Conservation (phyloP, 2,888 invertebrate species). For the Platerodrilus igneus region DNA sequence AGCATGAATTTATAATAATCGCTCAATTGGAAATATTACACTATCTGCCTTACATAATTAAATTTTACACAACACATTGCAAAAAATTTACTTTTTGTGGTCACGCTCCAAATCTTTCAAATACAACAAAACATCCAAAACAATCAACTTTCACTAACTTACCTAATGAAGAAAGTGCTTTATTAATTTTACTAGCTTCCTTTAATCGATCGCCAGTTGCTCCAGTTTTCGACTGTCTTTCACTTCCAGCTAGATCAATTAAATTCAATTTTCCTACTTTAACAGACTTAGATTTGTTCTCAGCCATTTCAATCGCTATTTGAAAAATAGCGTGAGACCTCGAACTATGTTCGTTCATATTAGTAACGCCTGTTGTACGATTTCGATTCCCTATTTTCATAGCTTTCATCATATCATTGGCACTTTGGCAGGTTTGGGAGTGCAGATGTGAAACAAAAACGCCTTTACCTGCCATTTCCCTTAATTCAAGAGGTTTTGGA, state of each 20-base stretch:
- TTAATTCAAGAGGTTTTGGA: conserved; percentile 52
- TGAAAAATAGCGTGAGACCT: conserved; percentile 98
- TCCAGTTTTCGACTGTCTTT: conserved; percentile 94
- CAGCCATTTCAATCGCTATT: conserved; percentile 93
- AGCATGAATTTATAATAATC: too few species aligned
- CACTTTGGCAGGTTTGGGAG: conserved; percentile 90
- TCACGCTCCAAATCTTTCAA: too few species aligned
- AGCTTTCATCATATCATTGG: conserved; percentile 87
- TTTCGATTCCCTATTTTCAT: conserved; percentile 92
- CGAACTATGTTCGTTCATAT: conserved; percentile 89
- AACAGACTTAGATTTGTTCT: conserved; percentile 56
- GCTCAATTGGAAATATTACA: too few species aligned
- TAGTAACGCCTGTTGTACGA: conserved; percentile 66
- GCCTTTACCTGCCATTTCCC: conserved; percentile 63
- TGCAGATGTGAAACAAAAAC: conserved; percentile 95
- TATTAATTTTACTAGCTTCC: conserved; percentile 96
- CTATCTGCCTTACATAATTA: too few species aligned
- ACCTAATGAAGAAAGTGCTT: conserved; percentile 93
- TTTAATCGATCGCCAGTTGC: conserved; percentile 89
- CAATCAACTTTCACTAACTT: too few species aligned
- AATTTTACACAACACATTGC: too few species aligned
- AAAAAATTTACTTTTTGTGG: too few species aligned
- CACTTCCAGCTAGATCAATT: conserved; percentile 97
- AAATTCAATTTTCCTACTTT: conserved; percentile 94
- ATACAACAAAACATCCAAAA: too few species aligned